phyloP scores from a whole-genome alignment of 2,888 invertebrate species.

The Dasysyrphus albostriatus region DNA sequence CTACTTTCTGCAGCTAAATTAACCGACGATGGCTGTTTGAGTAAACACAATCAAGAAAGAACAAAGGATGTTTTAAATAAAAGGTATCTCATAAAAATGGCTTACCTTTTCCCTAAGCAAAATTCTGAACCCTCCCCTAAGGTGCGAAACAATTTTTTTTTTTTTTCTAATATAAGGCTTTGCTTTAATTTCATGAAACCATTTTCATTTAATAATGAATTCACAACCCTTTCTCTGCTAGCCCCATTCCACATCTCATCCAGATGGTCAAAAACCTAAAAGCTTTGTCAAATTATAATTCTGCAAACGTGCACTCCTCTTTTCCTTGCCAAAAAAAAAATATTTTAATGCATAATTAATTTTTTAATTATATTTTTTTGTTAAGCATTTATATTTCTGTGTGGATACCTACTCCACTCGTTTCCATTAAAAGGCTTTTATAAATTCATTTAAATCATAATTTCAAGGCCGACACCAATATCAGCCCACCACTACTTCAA shows the following conservation, averaged over 20 bases:
- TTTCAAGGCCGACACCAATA: conserved; percentile 15
- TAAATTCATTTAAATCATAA: conserved; percentile 20
- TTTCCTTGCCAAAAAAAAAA: neutral
- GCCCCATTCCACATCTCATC: neutral
- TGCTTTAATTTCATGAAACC: neutral
- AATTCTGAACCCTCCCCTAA: neutral
- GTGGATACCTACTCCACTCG: neutral
- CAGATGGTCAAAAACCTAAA: conserved; percentile 3
- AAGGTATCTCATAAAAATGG: neutral
- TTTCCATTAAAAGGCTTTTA: conserved; percentile 44
- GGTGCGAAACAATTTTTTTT: neutral
- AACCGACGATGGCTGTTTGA: too few relatives aligned
- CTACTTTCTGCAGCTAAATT: too few relatives aligned
- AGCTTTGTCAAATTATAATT: conserved; percentile 28
- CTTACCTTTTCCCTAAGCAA: neutral
- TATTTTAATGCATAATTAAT: conserved; percentile 42
- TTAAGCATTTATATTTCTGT: neutral
- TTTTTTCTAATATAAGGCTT: neutral
- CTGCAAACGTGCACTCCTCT: conserved; percentile 19
- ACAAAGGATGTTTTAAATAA: neutral
- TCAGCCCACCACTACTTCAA: neutral
- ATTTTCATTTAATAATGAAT: neutral
- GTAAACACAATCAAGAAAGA: too few relatives aligned
- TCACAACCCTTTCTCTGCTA: neutral
- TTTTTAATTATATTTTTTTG: conserved; percentile 44